Base-by-base conservation (phyloP, 2,888 invertebrate genomes). In the Cotesia congregata region DNA sequence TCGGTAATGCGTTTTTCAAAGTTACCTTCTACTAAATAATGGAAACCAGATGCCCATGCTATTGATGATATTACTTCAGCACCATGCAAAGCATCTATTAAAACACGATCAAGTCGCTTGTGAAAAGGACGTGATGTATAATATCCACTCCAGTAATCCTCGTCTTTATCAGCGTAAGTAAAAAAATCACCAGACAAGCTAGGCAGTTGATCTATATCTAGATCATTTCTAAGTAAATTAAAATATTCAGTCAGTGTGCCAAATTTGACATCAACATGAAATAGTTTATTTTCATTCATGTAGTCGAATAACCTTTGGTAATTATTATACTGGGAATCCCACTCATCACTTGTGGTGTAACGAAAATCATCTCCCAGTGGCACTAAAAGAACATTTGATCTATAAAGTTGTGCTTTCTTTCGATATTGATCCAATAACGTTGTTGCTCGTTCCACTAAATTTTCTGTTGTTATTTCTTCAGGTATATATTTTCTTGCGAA, bases 131-230 rank as follows among this genome's bases (percentile, higher is more conserved):
- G 91, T 0, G 98, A 97, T 0, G 98, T 98, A 88, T 93, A 98
- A 89, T 97, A 98, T 0, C 98, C 98, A 87, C 97, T 97, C 98
- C 98, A 98, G 88, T 98, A 98, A 89, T 98, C 96, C 88, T 98
- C 95, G 86, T 96, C 95, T 41, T 97, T 91, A 88, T 98, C 98
- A 0, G 98, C 95, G 87, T 98, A 98, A 0, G 98, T 98, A 90
- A 98, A 98, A 90, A 98, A 98, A 89, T 98, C 98, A 0, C 98
- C 98, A 0, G 96, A 94, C 0, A 98, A 90, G 0, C 94, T 93
- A 0, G 97, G 97, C 88, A 97, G 96, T 74, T 93, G 91, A 0
- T 91, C 89, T 39, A 90, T 78, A 74, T 90, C 90, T 78, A 94
- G 93, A 61, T 82, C 82, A 61, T 90, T 89, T 81, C 92, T 93